Conservation (phyloP, 2,797 vertebrate genomes). For the Tachyglossus aculeatus region DNA sequence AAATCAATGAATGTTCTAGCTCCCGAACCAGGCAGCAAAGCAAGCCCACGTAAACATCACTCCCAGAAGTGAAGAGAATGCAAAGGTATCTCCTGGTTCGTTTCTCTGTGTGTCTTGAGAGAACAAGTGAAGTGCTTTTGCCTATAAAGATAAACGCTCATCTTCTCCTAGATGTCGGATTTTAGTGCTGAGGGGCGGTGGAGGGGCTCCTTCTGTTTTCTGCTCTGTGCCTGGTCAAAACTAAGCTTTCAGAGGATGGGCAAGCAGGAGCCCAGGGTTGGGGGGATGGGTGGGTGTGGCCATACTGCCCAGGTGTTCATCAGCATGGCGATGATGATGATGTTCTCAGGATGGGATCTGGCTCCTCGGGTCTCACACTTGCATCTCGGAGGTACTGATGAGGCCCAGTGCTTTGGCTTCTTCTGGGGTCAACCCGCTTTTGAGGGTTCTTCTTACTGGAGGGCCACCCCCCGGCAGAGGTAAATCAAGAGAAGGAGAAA, state of each 20-base stretch:
- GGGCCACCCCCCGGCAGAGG: not conserved
- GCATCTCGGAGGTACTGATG: conserved; percentile 90
- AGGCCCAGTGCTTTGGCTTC: conserved; percentile 93
- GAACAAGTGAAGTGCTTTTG: conserved; percentile 27
- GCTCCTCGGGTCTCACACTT: conserved; percentile 81
- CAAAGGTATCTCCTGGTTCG: conserved; percentile 16
- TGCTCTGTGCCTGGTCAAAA: conserved; percentile 31
- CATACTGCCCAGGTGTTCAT: conserved; percentile 12
- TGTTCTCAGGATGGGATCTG: conserved; percentile 23
- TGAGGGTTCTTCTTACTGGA: conserved; percentile 94
- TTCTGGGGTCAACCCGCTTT: conserved; percentile 90
- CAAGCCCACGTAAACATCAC: conserved; percentile 63
- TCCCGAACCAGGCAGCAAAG: conserved; percentile 57
- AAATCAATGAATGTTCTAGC: conserved; percentile 56
- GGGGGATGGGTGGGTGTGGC: conserved; percentile 46
- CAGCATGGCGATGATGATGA: conserved; percentile 50
- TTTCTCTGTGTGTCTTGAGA: conserved; percentile 3
- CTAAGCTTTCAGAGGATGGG: conserved; percentile 38
- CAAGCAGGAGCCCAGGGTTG: conserved; percentile 39
- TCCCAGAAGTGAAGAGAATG: conserved; percentile 44
- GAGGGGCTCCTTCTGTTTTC: not conserved
- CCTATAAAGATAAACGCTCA: conserved; percentile 15
- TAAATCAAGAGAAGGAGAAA: conserved; percentile 1
- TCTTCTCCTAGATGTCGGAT: conserved; percentile 20
- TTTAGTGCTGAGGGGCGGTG: conserved; percentile 12